Base-by-base conservation (phyloP, 1,140 invertebrate species). In the Polypedilum vanderplanki region DNA sequence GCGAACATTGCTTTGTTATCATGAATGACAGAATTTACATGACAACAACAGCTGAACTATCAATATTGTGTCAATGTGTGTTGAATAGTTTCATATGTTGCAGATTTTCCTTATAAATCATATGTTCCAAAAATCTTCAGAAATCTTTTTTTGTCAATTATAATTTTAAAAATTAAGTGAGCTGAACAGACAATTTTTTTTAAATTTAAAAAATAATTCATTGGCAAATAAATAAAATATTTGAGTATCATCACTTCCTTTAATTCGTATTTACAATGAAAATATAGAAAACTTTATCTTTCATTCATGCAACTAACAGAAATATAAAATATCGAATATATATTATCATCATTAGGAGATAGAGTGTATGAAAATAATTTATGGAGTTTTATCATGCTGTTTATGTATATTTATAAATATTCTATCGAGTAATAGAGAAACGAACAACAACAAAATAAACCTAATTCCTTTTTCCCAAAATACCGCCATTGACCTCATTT, bases 401-500 rank as follows among this genome's bases (percentile, higher is more conserved):
- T 70, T 18, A 7, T 18, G 65, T 20, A 3, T 8, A 0, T 18
- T 3, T 70, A 70, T 18, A 18, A 70, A 70, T 20, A 70, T 9
- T 70, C 4, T 5, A 20, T 70, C 65, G 20, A 70, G 20, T 70
- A 70, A 17, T 70, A 9, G 7, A 12, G 65, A 20, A 67, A 15
- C 7, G 65, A 70, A 22, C 8, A 22, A 70, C 17, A 9, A 22
- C 17, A 70, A 67, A 67, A 18, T 18, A 20, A 9, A 1, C 17
- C 10, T 3, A 57, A 1, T 15, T 10, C 17, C 17, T 70, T 7
- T 5, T 18, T 20, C 17, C 10, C 18, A 7, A 67, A n/a, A 20
- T 20, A 18, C 20, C 65, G 65, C 65, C 65, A 70, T 70, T 70
- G 65, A 70, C 65, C 65, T 57, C 46, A 57, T 57, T 57, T 33